Percentiles rank a stretch among this genome's conserved stretches.
These are phyloP conservation scores for Myotis daubentonii DNA, from an alignment of 2,797 vertebrate species.

Conservation along the genomic window DNA sequence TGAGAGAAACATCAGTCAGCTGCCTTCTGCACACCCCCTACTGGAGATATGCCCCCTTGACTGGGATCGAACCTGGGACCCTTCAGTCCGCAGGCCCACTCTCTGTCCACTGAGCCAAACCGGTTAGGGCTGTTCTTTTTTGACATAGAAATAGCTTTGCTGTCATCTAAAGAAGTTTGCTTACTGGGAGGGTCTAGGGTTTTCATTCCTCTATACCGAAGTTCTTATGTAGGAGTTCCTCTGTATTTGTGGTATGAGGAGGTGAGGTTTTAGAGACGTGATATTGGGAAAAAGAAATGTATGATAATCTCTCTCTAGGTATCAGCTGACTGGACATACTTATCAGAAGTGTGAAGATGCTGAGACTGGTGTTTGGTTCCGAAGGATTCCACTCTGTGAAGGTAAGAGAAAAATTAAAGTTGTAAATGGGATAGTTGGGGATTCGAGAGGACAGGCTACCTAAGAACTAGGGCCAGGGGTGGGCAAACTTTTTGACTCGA, in stretches of 20 bases:
- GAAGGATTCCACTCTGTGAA: conserved; percentile 63
- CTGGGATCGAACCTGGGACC: no score
- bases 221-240: background rate
- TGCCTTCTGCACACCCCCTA: no score
- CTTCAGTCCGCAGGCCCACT: no score
- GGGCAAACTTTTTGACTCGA: no score
- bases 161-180: background rate
- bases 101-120: no score
- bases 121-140: no score
- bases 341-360: conserved; percentile 66
- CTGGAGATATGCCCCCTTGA: no score
- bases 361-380: conserved; percentile 62
- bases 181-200: background rate
- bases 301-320: conserved; percentile 59
- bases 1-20: no score
- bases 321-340: conserved; percentile 16
- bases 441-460: background rate
- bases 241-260: background rate
- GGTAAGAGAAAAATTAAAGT: conserved; percentile 46
- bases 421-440: background rate
- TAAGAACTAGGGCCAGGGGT: background rate
- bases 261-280: background rate
- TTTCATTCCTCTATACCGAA: background rate
- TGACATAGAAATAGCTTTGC: no score
- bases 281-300: background rate